These are phyloP conservation scores for Oscheius onirici DNA, from an alignment of 2,888 invertebrate species.

Conservation along the genomic window DNA sequence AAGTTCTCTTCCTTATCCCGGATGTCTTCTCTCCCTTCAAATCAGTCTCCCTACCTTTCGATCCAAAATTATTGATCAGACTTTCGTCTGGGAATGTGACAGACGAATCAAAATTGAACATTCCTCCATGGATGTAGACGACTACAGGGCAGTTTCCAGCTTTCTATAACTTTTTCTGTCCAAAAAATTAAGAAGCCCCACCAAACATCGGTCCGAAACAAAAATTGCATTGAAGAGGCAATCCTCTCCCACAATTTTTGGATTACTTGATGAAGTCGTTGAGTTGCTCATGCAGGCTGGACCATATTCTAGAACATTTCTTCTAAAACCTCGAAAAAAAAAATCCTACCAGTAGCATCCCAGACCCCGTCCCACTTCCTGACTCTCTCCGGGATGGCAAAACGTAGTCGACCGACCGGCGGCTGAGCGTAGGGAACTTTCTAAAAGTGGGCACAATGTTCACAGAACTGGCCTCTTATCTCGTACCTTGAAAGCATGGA, in stretches of 20 bases:
- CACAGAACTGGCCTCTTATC: background rate
- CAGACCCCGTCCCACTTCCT: constrained; percentile 5
- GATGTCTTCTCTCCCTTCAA: no score
- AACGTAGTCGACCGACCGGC: constrained; percentile 26
- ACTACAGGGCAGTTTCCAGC: constrained; percentile 53
- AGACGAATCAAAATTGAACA: constrained; percentile 59
- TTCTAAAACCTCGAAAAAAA: background rate
- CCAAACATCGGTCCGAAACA: constrained; percentile 51
- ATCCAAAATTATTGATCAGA: constrained; percentile 43
- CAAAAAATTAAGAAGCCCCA: constrained; percentile 7
- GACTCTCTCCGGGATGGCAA: background rate
- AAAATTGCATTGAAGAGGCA: constrained; percentile 62
- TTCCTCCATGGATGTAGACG: constrained; percentile 64
- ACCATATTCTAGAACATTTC: constrained; percentile 42
- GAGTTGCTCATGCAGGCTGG: constrained; percentile 62
- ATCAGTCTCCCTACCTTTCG: constrained; percentile 37
- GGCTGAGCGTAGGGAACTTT: constrained; percentile 24
- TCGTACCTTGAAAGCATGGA: constrained; percentile 25
- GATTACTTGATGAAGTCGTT: constrained; percentile 48
- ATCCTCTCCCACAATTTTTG: constrained; percentile 61
- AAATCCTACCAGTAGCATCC: constrained; percentile 6
- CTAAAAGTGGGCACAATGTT: background rate
- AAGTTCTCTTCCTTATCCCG: no score
- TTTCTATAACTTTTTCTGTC: background rate
- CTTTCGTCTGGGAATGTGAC: constrained; percentile 63